A percentile compares a stretch with the other conserved stretches of the same genome.
These are phyloP conservation scores for Eptatretus atami DNA, from an alignment of 2,797 vertebrate genomes.

Conservation along the genomic window DNA sequence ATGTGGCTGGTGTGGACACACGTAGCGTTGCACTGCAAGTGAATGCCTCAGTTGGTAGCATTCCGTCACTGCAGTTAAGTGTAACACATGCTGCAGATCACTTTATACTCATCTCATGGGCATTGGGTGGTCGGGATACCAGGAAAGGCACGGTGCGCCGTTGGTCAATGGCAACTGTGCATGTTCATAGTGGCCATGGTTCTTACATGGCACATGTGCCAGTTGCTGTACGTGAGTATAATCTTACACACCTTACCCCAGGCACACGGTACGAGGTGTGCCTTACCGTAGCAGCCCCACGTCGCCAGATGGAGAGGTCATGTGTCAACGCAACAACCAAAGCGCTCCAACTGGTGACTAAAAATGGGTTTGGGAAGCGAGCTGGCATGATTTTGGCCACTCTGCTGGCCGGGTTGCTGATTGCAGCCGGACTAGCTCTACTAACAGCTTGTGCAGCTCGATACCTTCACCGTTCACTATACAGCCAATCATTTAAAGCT, in stretches of 20 bases:
- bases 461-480: no score
- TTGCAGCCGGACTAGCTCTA: no score
- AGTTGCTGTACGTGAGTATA: constrained; percentile 31
- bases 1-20: constrained; percentile 24
- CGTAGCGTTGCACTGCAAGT: constrained; percentile 19
- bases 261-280: constrained; percentile 29
- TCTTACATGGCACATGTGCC: constrained; percentile 35
- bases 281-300: constrained; percentile 18
- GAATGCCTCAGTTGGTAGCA: constrained; percentile 11
- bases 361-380: not conserved
- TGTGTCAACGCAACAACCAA: not conserved
- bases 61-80: constrained; percentile 1
- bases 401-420: no score
- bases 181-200: constrained; percentile 32
- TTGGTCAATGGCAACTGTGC: constrained; percentile 12
- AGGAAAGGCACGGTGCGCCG: not conserved
- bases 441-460: no score
- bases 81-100: not conserved
- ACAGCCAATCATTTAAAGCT: no score
- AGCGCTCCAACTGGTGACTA: not conserved
- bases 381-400: no score
- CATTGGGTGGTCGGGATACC: not conserved
- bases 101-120: not conserved
- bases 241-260: constrained; percentile 32
- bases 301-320: not conserved